These are phyloP conservation scores for Amphipoea oculea DNA, from an alignment of 2,888 invertebrate species.

Conservation along the genomic window DNA sequence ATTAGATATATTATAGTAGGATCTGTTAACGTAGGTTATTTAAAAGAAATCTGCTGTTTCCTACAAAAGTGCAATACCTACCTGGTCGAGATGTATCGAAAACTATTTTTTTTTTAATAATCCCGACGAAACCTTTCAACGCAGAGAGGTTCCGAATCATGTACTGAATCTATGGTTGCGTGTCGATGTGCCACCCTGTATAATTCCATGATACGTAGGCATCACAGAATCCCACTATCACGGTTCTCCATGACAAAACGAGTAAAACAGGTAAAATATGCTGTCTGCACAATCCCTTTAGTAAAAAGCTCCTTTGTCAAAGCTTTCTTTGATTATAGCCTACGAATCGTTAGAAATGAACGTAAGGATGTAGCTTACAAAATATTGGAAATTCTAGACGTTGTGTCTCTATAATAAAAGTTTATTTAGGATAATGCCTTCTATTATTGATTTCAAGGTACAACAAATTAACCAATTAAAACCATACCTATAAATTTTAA, in stretches of 20 bases:
- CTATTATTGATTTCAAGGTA: neutral
- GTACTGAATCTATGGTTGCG: neutral
- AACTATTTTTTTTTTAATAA: neutral
- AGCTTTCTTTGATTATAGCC: constrained; percentile 19
- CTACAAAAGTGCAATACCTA: neutral
- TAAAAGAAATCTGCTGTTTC: neutral
- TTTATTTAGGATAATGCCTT: neutral
- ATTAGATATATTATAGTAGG: too few species aligned
- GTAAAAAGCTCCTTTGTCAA: constrained; percentile 24
- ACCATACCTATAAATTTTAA: neutral
- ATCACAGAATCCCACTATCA: neutral
- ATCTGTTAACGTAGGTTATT: neutral
- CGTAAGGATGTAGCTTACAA: constrained; percentile 14
- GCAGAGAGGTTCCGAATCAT: neutral
- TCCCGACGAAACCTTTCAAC: neutral
- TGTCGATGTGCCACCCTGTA: neutral
- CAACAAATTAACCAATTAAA: neutral
- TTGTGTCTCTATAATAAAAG: neutral
- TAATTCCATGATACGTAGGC: constrained; percentile 18
- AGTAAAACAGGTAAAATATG: neutral
- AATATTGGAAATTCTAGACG: constrained; percentile 25
- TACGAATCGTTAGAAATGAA: constrained; percentile 15
- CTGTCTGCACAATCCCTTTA: neutral
- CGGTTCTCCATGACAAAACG: neutral
- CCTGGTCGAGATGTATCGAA: neutral